These are phyloP conservation scores for Nephrotoma flavescens DNA, from an alignment of 2,888 invertebrate genomes.

Conservation along the genomic window DNA sequence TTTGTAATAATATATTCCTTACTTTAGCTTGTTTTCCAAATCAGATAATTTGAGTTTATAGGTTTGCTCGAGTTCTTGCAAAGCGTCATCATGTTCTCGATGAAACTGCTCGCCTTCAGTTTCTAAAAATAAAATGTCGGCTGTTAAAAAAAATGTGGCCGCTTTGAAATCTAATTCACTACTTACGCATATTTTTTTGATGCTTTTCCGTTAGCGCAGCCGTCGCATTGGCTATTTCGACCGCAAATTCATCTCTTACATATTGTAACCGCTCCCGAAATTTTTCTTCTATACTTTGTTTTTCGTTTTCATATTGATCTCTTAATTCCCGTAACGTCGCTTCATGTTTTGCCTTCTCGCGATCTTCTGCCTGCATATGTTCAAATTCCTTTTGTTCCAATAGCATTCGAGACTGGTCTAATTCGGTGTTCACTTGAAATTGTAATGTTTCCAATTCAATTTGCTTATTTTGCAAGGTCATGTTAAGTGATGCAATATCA, in stretches of 20 bases:
- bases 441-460: slow-evolving; percentile 43
- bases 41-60: too few relatives aligned
- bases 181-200: slow-evolving; percentile 36
- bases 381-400: slow-evolving; percentile 31
- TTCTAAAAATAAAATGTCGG: too few relatives aligned
- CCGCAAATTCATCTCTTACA: slow-evolving; percentile 29
- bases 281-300: slow-evolving; percentile 58
- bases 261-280: slow-evolving; percentile 47
- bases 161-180: background rate
- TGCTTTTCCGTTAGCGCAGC: slow-evolving; percentile 51
- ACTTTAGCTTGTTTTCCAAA: too few relatives aligned
- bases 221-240: slow-evolving; percentile 31
- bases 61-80: too few relatives aligned
- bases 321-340: slow-evolving; percentile 23
- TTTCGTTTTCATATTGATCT: slow-evolving; percentile 46
- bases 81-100: too few relatives aligned
- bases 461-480: slow-evolving; percentile 47
- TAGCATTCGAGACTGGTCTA: slow-evolving; percentile 35
- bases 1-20: too few relatives aligned
- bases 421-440: slow-evolving; percentile 51
- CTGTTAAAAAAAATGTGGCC: too few relatives aligned
- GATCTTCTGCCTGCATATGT: slow-evolving; percentile 29
- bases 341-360: slow-evolving; percentile 27
- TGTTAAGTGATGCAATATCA: slow-evolving; percentile 49
- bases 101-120: too few relatives aligned